Evolutionary conservation across 2,888 invertebrate species (phyloP), one percentile per base, ranked within the genome.

Genomic region (Phania funesta): DNA sequence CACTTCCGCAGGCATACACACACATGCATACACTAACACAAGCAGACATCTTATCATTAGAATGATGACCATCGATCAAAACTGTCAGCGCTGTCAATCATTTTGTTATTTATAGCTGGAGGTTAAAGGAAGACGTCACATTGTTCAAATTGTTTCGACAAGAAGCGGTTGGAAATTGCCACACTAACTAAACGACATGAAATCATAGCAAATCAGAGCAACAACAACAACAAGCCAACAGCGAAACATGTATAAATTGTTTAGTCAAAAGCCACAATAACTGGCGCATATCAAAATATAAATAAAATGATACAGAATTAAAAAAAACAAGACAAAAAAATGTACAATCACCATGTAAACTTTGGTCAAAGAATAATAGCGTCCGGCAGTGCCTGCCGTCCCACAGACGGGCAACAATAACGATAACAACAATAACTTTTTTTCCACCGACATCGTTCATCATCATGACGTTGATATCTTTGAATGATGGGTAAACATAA

Each of bases 21-120:
- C 41, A 41, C 41, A 24, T 16, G 6, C n/a, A 16, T 9, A 16
- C 2, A 24, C 9, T 50, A 16, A 26, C 35, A 29, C 7, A 16
- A 11, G 24, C 18, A 29, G 18, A 50, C 9, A n/a, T 41, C 67
- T 65, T 38, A 73, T 81, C 81, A 81, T 81, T 81, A 81, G 77
- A 22, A 81, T 87, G 88, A 88, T 87, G 88, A 87, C 87, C 87
- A 88, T 88, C 88, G 86, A 88, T 88, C 88, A 88, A 88, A 88
- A 88, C 87, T 87, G 88, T 88, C 88, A 88, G 87, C 88, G 87
- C 87, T 88, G 88, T 88, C 88, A 88, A 88, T 88, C 88, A 87
- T 87, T 86, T 86, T 75, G 86, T 88, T 88, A 88, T 88, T 88
- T 88, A 88, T 88, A 87, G 87, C 86, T 85, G 78, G 76, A 86